These are phyloP conservation scores for Jacana jacana DNA, from an alignment of 2,113 vertebrate species.

Conservation along the genomic window DNA sequence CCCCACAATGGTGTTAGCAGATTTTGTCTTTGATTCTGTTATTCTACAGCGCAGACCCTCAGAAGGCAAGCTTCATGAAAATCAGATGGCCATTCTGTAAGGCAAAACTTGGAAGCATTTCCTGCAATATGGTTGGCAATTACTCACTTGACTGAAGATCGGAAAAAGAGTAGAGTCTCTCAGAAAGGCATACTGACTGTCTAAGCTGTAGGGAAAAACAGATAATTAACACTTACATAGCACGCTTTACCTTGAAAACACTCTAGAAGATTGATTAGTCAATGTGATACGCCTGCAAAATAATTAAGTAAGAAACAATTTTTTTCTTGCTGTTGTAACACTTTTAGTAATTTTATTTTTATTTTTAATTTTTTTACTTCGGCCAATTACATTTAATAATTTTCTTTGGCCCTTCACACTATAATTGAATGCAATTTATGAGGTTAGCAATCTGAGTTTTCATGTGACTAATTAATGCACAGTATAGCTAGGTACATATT, in stretches of 20 bases:
- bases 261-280: background rate
- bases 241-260: background rate
- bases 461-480: background rate
- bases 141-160: conserved; percentile 93
- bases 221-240: background rate
- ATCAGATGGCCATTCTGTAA: background rate
- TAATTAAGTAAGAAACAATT: background rate
- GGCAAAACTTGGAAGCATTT: background rate
- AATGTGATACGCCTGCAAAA: background rate
- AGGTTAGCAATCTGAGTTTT: background rate
- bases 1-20: background rate
- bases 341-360: background rate
- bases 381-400: background rate
- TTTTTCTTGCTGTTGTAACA: background rate
- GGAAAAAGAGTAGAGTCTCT: conserved; percentile 83
- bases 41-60: background rate
- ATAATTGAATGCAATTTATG: background rate
- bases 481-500: background rate
- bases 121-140: background rate
- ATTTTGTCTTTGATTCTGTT: background rate
- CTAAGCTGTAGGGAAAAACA: conserved; percentile 74
- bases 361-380: background rate
- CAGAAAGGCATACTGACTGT: conserved; percentile 68
- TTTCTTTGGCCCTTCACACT: background rate
- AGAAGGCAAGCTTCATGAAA: background rate